Percentiles rank a stretch among this genome's conserved stretches.
phyloP scores from a whole-genome alignment of 2,888 invertebrate genomes.

The Drosophila flavopinicola region DNA sequence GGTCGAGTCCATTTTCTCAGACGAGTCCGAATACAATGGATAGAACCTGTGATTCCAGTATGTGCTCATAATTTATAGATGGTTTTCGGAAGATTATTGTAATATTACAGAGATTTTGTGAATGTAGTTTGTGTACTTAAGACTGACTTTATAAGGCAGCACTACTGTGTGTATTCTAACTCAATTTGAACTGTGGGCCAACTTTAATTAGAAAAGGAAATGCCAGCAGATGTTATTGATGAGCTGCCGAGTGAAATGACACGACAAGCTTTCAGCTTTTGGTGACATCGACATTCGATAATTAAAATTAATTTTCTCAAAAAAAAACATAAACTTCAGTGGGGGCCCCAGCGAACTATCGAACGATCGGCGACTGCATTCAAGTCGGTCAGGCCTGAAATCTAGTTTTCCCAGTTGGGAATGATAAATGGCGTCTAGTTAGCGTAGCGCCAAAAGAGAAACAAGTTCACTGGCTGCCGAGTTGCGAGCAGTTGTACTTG shows the following conservation, averaged over 20 bases:
- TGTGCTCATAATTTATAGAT: neutral
- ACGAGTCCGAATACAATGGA: neutral
- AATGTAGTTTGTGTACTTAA: too few relatives aligned
- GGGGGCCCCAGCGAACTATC: slow-evolving; percentile 10
- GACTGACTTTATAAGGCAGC: neutral
- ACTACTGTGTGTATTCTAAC: neutral
- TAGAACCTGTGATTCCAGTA: neutral
- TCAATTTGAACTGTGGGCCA: neutral
- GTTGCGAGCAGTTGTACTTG: neutral
- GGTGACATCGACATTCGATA: slow-evolving; percentile 58
- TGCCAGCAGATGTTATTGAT: slow-evolving; percentile 58
- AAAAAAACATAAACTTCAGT: slow-evolving; percentile 6
- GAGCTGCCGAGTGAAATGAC: slow-evolving; percentile 23
- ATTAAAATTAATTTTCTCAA: slow-evolving; percentile 74
- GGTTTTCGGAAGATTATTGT: neutral
- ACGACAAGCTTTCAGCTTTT: slow-evolving; percentile 43
- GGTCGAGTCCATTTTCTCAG: neutral
- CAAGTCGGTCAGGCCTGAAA: slow-evolving; percentile 57
- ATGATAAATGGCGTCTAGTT: slow-evolving; percentile 76
- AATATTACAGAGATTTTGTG: neutral
- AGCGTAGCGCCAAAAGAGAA: slow-evolving; percentile 75
- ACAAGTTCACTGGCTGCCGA: slow-evolving; percentile 62
- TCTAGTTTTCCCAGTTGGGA: slow-evolving; percentile 72
- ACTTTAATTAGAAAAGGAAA: slow-evolving; percentile 42
- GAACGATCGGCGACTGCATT: slow-evolving; percentile 14